These are phyloP conservation scores for Xestia sexstrigata DNA, from an alignment of 2,888 invertebrate species.

Conservation along the genomic window DNA sequence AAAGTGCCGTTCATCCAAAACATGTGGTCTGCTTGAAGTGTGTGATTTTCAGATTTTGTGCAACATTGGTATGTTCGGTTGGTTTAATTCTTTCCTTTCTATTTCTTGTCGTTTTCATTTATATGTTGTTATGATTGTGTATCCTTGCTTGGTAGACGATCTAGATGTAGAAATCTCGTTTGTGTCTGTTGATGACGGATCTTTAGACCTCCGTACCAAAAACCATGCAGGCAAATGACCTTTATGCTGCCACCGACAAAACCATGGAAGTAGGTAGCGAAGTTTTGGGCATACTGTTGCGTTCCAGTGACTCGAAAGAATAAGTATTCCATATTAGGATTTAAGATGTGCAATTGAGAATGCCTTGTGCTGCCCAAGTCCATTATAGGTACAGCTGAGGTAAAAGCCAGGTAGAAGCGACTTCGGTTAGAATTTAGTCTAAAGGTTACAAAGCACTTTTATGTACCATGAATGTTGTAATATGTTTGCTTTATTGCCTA, in stretches of 20 bases:
- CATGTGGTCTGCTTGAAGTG: conserved; percentile 59
- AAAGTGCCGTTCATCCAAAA: conserved; percentile 66
- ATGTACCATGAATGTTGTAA: conserved; percentile 26
- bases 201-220: not conserved
- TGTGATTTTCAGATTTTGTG: conserved; percentile 41
- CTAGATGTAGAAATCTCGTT: not conserved
- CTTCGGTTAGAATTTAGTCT: conserved; percentile 9
- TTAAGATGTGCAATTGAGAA: not conserved
- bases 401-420: conserved; percentile 12
- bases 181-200: not conserved
- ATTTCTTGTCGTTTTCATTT: not conserved
- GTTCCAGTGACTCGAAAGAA: not conserved
- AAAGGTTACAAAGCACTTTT: conserved; percentile 12
- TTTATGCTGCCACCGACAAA: not conserved
- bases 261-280: not conserved
- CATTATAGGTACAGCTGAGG: not conserved
- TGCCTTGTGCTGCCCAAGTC: not conserved
- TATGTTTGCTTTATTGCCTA: conserved; percentile 42
- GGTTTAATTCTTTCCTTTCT: conserved; percentile 16
- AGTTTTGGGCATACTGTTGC: not conserved
- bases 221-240: not conserved
- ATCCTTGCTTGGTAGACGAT: conserved; percentile 5
- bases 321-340: not conserved
- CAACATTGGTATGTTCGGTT: conserved; percentile 62
- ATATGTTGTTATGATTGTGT: not conserved